Evolutionary conservation across 92 coral and sea anemone genomes (phyloP).

Genomic region (Epizoanthus stellaris): DNA sequence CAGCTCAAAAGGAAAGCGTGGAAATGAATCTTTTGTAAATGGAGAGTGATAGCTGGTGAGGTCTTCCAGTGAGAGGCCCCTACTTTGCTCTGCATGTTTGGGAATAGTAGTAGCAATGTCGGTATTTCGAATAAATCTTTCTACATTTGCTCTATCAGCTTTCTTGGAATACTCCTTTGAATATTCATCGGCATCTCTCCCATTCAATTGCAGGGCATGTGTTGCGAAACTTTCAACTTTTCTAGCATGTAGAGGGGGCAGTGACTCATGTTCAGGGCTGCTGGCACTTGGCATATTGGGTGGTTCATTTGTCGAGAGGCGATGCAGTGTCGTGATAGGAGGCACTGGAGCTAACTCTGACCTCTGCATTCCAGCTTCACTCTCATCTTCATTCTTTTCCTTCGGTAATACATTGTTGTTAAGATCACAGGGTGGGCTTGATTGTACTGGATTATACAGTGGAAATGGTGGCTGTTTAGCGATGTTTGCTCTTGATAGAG

Average conservation of each 20-base stretch:
- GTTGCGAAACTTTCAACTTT: not conserved
- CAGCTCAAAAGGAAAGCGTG: not conserved
- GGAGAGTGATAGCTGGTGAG: slow-evolving; percentile 23
- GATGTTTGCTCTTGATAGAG: slow-evolving; percentile 83
- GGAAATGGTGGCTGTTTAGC: slow-evolving; percentile 29
- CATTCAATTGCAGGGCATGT: not conserved
- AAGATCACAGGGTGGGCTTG: slow-evolving; percentile 12
- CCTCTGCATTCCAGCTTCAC: not conserved
- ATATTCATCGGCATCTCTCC: not conserved
- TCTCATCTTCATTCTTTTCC: not conserved
- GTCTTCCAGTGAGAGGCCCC: slow-evolving; percentile 29
- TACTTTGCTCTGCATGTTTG: slow-evolving; percentile 5
- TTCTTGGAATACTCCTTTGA: not conserved
- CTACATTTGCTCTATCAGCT: not conserved
- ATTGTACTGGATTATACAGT: slow-evolving; percentile 8
- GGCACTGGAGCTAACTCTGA: not conserved
- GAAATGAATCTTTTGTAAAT: slow-evolving; percentile 22
- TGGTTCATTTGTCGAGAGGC: not conserved
- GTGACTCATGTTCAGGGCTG: not conserved
- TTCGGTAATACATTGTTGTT: slow-evolving; percentile 24
- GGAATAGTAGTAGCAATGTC: not conserved
- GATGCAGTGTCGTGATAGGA: not conserved
- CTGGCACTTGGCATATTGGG: not conserved
- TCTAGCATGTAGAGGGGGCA: not conserved
- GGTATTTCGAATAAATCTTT: not conserved